Percentiles rank a stretch among this genome's conserved stretches.
Conservation (phyloP, 2,113 vertebrate species). For the Ptyas mucosa region DNA sequence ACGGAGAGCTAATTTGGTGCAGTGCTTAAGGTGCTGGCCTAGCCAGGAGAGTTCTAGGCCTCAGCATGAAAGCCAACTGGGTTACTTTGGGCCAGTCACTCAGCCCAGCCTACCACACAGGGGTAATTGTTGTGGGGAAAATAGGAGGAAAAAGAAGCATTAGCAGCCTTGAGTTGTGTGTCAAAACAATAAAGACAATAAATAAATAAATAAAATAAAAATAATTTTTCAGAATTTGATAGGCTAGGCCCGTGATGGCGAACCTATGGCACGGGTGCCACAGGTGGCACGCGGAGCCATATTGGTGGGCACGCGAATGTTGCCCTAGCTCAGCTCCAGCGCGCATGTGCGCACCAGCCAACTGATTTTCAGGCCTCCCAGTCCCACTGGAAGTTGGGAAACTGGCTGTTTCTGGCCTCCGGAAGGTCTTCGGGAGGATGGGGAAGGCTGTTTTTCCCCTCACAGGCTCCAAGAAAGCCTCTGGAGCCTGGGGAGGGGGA, state of each 20-base stretch:
- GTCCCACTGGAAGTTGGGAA: no score
- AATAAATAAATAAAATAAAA: not conserved
- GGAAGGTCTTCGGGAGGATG: no score
- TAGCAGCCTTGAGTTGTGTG: not conserved
- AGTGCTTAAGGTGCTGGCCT: not conserved
- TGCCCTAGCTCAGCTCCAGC: no score
- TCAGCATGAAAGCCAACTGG: not conserved
- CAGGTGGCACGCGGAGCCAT: no score
- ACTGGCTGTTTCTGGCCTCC: no score
- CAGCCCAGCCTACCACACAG: not conserved
- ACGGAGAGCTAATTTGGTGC: not conserved
- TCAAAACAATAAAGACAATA: not conserved
- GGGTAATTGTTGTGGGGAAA: not conserved
- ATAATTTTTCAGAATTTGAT: not conserved
- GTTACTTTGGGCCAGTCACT: not conserved
- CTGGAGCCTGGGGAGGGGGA: no score
- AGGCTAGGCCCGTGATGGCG: not conserved
- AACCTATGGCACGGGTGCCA: no score
- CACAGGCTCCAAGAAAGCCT: no score
- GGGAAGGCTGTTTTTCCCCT: no score
- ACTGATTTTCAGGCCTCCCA: no score
- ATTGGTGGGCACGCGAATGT: no score
- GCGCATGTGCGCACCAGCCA: no score
- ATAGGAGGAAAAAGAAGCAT: not conserved
- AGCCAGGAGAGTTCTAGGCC: not conserved